These are phyloP conservation scores for Diachasmimorpha longicaudata DNA, from an alignment of 1,140 invertebrate species.

Conservation along the genomic window DNA sequence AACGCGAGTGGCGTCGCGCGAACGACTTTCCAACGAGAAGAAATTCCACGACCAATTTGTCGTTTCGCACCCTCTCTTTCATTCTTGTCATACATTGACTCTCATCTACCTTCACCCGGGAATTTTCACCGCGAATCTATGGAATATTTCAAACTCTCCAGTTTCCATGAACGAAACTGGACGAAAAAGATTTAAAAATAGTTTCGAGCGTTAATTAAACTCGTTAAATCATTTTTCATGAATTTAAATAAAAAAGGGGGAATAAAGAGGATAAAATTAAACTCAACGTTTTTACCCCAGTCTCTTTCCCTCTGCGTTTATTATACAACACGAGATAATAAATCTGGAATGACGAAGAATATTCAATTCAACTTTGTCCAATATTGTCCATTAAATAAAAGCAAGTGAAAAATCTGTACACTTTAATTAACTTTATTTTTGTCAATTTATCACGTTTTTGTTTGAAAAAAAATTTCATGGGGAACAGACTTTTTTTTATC, in stretches of 20 bases:
- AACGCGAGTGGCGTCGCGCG: slow-evolving; percentile 19
- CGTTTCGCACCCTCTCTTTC: slow-evolving; percentile 16
- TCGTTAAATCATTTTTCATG: background rate
- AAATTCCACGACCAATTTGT: slow-evolving; percentile 35
- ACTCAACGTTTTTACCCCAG: background rate
- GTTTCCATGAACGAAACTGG: background rate
- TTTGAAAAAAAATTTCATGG: background rate
- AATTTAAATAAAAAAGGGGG: background rate
- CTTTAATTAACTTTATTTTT: background rate
- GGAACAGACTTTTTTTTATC: too few species aligned
- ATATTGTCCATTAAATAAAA: background rate
- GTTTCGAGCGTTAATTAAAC: background rate
- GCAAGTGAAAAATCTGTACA: background rate
- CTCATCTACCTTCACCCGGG: background rate
- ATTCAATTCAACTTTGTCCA: background rate
- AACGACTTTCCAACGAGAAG: slow-evolving; percentile 32
- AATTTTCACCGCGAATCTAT: background rate
- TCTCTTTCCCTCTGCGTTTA: background rate
- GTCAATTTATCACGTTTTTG: background rate
- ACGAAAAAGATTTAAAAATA: background rate
- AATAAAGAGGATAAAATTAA: background rate
- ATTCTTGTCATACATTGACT: background rate
- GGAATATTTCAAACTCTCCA: background rate
- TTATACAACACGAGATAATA: background rate
- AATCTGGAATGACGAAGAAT: background rate